These are phyloP conservation scores for Hipparchia semele DNA, from an alignment of 2,888 invertebrate species.

Conservation along the genomic window DNA sequence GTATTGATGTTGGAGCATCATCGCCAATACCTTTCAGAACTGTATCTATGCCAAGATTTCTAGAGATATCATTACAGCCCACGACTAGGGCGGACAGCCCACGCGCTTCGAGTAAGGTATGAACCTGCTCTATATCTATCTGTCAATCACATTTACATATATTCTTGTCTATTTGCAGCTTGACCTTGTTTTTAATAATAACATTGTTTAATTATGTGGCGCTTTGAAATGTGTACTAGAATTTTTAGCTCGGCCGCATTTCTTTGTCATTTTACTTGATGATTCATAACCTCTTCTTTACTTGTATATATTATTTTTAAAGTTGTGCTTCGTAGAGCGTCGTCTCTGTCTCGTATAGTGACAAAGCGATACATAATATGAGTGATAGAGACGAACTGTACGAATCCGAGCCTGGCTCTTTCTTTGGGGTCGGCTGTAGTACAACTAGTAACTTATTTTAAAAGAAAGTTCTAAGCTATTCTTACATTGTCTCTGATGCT, in stretches of 20 bases:
- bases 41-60: constrained; percentile 47
- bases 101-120: constrained; percentile 61
- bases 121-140: constrained; percentile 48
- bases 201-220: constrained; percentile 45
- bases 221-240: constrained; percentile 31
- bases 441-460: no score
- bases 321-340: no score
- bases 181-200: constrained; percentile 55
- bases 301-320: no score
- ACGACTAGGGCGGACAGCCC: constrained; percentile 53
- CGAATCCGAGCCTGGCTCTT: no score
- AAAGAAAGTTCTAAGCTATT: no score
- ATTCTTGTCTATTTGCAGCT: constrained; percentile 52
- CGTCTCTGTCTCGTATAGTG: no score
- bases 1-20: constrained; percentile 36
- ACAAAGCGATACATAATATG: no score
- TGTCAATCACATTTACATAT: constrained; percentile 51
- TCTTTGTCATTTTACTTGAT: constrained; percentile 12
- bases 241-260: constrained; percentile 26
- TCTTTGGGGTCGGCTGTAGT: no score
- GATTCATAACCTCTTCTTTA: neutral
- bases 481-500: no score
- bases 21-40: constrained; percentile 41
- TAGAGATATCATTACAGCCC: constrained; percentile 46
- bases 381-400: no score